Conservation (phyloP, 2,888 invertebrate species). For the Coronaproctus castanopsis region DNA sequence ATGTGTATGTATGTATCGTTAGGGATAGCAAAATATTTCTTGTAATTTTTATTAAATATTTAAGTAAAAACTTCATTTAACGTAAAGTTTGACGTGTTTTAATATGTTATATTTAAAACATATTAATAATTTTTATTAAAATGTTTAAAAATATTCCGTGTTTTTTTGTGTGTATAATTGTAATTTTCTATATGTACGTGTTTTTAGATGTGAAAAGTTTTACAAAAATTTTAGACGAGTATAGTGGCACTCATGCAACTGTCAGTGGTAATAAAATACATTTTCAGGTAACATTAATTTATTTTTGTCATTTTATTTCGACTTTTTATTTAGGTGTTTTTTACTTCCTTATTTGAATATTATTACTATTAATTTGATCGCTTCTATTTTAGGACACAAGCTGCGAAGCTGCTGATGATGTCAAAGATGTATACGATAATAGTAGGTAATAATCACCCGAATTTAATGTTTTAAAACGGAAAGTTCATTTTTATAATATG, state of each 20-base stretch:
- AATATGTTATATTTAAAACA: too few relatives aligned
- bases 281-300: slow-evolving; percentile 31
- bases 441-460: not conserved
- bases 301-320: not conserved
- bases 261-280: slow-evolving; percentile 74
- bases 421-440: slow-evolving; percentile 10
- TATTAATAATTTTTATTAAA: too few relatives aligned
- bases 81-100: too few relatives aligned
- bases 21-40: too few relatives aligned
- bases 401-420: slow-evolving; percentile 8
- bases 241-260: slow-evolving; percentile 63
- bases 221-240: slow-evolving; percentile 29
- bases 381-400: slow-evolving; percentile 3
- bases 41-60: too few relatives aligned
- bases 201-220: slow-evolving; percentile 15
- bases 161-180: too few relatives aligned
- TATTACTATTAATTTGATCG: slow-evolving; percentile 4
- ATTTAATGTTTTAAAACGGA: too few relatives aligned
- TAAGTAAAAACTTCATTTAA: too few relatives aligned
- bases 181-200: too few relatives aligned
- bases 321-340: slow-evolving; percentile 1
- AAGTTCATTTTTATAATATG: too few relatives aligned
- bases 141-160: too few relatives aligned
- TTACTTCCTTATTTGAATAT: not conserved
- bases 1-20: too few relatives aligned